A percentile compares a stretch with the other conserved stretches of the same genome.
Conservation (phyloP, 1,140 invertebrate species). For the Scaptomyza graminum region DNA sequence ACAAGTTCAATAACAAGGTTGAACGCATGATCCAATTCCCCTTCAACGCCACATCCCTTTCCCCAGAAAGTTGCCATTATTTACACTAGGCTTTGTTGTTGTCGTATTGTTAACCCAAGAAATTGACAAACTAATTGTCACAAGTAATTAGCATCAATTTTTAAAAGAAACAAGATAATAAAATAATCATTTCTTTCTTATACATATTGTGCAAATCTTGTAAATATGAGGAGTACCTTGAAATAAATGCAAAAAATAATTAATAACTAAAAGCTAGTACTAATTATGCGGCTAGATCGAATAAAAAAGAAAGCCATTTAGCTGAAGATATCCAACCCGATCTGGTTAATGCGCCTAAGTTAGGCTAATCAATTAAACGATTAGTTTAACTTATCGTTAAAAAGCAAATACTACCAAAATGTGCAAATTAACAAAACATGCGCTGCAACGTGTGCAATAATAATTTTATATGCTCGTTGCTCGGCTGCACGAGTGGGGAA, state of each 20-base stretch:
- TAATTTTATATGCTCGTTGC: conserved; percentile 60
- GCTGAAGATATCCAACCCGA: conserved; percentile 1
- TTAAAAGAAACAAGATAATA: conserved; percentile 46
- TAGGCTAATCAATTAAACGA: conserved; percentile 46
- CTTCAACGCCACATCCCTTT: neutral
- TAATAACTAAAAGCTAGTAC: too few relatives aligned
- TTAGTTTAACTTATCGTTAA: conserved; percentile 43
- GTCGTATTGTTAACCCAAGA: conserved; percentile 9
- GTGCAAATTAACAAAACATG: conserved; percentile 62
- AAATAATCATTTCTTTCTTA: conserved; percentile 26
- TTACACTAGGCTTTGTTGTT: conserved; percentile 48
- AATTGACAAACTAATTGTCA: conserved; percentile 61
- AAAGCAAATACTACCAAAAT: conserved; percentile 21
- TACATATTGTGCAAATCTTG: neutral
- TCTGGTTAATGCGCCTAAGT: conserved; percentile 39
- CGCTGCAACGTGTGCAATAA: conserved; percentile 47
- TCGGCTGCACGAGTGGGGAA: neutral
- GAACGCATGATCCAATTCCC: conserved; percentile 11
- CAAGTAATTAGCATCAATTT: conserved; percentile 64
- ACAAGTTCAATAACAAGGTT: conserved; percentile 76
- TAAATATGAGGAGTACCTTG: too few relatives aligned
- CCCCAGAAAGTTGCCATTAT: conserved; percentile 41
- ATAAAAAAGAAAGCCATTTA: conserved; percentile 9
- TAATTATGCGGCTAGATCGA: neutral
- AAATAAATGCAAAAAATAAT: too few relatives aligned